These are phyloP conservation scores for Sternarchorhynchus goeldii DNA, from an alignment of 2,797 vertebrate species.

Conservation along the genomic window DNA sequence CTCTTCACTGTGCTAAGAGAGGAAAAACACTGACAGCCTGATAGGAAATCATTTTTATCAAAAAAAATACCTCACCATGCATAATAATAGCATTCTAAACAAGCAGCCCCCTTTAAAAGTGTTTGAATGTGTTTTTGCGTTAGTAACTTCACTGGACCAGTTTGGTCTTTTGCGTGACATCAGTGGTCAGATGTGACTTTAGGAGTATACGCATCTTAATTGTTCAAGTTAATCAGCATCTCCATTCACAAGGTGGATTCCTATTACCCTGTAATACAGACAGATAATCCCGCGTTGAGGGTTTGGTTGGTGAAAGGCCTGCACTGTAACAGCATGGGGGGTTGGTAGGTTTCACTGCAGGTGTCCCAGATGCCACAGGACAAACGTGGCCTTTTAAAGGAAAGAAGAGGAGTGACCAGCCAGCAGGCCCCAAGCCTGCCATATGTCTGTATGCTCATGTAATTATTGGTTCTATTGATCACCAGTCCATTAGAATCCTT, in stretches of 20 bases:
- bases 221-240: not conserved
- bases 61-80: constrained; percentile 28
- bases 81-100: constrained; percentile 9
- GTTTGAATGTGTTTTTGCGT: not conserved
- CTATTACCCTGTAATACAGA: constrained; percentile 4
- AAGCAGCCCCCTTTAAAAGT: not conserved
- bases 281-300: constrained; percentile 15
- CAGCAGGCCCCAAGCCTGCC: constrained; percentile 48
- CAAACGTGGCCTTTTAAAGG: constrained; percentile 43
- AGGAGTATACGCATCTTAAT: not conserved
- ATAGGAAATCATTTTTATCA: constrained; percentile 32
- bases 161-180: not conserved
- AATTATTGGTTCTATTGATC: constrained; percentile 57
- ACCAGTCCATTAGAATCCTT: constrained; percentile 48
- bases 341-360: constrained; percentile 41
- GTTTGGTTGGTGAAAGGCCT: constrained; percentile 21
- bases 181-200: not conserved
- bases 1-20: constrained; percentile 36
- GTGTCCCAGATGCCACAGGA: constrained; percentile 36
- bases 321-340: constrained; percentile 3
- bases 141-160: not conserved
- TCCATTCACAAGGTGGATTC: not conserved
- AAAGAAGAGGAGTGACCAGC: constrained; percentile 42
- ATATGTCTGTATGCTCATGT: constrained; percentile 53
- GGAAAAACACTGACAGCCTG: constrained; percentile 41